phyloP scores from a whole-genome alignment of 2,113 vertebrate species.

The Gadus chalcogrammus region DNA sequence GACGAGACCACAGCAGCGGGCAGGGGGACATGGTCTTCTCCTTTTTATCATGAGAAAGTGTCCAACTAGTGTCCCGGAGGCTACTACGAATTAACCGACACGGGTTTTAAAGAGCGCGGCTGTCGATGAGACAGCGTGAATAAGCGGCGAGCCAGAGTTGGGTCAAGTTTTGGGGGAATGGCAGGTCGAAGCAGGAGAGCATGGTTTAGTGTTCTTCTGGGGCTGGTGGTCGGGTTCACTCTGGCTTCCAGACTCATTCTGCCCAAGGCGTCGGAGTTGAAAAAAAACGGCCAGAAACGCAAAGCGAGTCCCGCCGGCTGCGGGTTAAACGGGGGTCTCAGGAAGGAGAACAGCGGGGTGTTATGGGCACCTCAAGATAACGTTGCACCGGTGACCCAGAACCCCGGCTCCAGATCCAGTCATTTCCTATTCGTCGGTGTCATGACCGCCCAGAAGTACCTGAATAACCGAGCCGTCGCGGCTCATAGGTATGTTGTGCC shows the following conservation, averaged over 20 bases:
- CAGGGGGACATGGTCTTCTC: not conserved
- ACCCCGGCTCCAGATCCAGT: constrained; percentile 57
- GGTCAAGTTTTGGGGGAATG: constrained; percentile 73
- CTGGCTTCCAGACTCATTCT: constrained; percentile 87
- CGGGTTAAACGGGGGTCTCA: constrained; percentile 50
- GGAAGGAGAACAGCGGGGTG: constrained; percentile 59
- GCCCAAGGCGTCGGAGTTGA: constrained; percentile 80
- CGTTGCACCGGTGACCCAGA: constrained; percentile 53
- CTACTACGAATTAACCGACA: constrained; percentile 10
- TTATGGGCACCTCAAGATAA: constrained; percentile 61
- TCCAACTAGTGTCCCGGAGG: constrained; percentile 46
- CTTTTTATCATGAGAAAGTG: constrained; percentile 61
- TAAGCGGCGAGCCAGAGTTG: constrained; percentile 15
- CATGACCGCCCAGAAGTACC: constrained; percentile 97
- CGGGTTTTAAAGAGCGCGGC: not conserved
- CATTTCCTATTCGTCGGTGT: constrained; percentile 92
- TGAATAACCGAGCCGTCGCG: constrained; percentile 87
- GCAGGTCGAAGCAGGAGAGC: constrained; percentile 84
- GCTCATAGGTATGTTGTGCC: constrained; percentile 80
- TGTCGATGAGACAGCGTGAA: constrained; percentile 2
- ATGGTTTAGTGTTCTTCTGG: constrained; percentile 88
- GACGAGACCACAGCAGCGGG: constrained; percentile 23
- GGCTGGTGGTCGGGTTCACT: constrained; percentile 88
- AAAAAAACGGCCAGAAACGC: constrained; percentile 77
- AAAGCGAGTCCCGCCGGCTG: constrained; percentile 65